These are phyloP conservation scores for Sycophila sp. DNA, from an alignment of 1,140 invertebrate genomes.

Conservation along the genomic window DNA sequence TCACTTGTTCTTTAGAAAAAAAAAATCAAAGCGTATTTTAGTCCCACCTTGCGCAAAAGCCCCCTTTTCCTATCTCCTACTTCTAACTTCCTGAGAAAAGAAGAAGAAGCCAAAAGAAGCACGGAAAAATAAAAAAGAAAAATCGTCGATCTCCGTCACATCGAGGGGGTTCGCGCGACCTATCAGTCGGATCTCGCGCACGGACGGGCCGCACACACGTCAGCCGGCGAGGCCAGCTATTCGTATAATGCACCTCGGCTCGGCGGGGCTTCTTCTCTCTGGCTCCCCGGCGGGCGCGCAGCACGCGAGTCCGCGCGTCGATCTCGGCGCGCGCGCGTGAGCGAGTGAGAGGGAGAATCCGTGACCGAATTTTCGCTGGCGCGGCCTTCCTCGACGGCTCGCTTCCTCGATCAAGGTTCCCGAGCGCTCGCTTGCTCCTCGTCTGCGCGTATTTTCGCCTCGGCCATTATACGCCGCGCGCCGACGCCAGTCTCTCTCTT, in stretches of 20 bases:
- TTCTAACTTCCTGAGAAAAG: too few species aligned
- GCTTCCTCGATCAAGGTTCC: constrained; percentile 18
- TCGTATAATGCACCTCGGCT: background rate
- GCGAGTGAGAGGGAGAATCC: background rate
- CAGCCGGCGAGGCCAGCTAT: background rate
- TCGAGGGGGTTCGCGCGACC: background rate
- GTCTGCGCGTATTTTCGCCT: constrained; percentile 17
- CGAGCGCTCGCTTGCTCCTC: background rate
- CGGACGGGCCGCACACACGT: too few species aligned
- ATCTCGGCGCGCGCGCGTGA: background rate
- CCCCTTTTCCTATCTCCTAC: too few species aligned
- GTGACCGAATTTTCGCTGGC: constrained; percentile 19
- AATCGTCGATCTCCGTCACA: too few species aligned
- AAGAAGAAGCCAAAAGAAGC: too few species aligned
- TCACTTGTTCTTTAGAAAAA: too few species aligned
- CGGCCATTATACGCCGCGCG: background rate
- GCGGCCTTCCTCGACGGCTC: constrained; percentile 1
- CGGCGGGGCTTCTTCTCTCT: background rate
- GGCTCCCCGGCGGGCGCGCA: background rate
- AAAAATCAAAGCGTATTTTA: too few species aligned
- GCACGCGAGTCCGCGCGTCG: too few species aligned
- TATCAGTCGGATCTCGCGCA: constrained; percentile 21
- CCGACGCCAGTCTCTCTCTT: background rate
- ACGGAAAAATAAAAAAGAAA: background rate
- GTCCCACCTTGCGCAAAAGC: too few species aligned